Evolutionary conservation across 1,140 invertebrate genomes (phyloP), one percentile per base, ranked within the genome.

Genomic region (Drosophila micromelanica): DNA sequence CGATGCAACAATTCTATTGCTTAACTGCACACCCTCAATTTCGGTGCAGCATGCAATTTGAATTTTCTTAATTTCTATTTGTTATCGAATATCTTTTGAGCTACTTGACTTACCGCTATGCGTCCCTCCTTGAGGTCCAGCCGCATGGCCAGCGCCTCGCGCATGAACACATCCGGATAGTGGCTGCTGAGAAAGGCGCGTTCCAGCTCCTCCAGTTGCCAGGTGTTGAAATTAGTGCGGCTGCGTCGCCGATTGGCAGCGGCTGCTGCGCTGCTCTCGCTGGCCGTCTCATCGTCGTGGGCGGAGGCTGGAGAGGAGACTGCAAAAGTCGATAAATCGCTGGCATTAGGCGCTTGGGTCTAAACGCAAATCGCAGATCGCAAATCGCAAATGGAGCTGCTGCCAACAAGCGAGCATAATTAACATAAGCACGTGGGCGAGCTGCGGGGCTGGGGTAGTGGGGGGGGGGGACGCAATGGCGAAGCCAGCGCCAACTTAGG

Each of bases 141-240:
- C 81, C 98, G 94, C 94, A 99, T 95, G 27, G 98, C 98, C 61
- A 99, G 93, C 0, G 98, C 96, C 91, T 99, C 98, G 73, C 98
- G 94, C 98, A 99, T 99, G 94, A 99, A 99, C 54, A 99, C 96
- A 92, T 99, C 98, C 2, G 98, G 98, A 94, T 99, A 99, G 93
- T 99, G 99, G 73, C 96, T 97, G 56, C 97, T 95, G 57, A 98
- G 94, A 93, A 99, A 99, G 1, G 98, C 98, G 67, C 97, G 93
- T 92, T 99, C 99, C 91, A 99, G 94, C 93, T 99, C 98, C 90
- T 99, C 98, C 91, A 99, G 93, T 93, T 99, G 99, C 98, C 98
- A 99, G 77, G 97, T 97, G 93, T 97, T 99, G 93, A 99, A 99
- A 93, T 99, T 99, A 35, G 99, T 99, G 78, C 98, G 93, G 46